Evolutionary conservation across 2,113 vertebrate genomes (phyloP).

Genomic region (Brachypodius melanocephalos): DNA sequence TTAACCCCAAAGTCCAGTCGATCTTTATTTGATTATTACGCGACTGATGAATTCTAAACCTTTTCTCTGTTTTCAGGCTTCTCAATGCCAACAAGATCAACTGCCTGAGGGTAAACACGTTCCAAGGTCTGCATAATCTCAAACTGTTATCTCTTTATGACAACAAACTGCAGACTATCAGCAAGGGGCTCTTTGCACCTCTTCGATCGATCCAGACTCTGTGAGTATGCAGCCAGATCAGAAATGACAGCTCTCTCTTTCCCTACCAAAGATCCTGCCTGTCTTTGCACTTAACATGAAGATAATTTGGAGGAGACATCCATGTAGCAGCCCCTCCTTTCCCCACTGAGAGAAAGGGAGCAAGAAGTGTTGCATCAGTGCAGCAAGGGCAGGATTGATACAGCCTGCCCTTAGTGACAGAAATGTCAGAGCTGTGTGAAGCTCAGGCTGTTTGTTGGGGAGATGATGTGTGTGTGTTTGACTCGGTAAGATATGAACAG

Average conservation of each 20-base stretch:
- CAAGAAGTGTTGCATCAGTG: background rate
- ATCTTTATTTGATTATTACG: background rate
- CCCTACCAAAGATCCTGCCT: background rate
- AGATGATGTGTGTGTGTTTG: background rate
- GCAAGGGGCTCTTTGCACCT: slow-evolving; percentile 92
- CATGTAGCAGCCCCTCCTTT: background rate
- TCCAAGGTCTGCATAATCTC: slow-evolving; percentile 97
- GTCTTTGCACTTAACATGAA: background rate
- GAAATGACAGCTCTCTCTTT: background rate
- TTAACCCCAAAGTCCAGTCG: background rate
- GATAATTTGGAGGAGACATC: background rate
- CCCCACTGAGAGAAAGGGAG: background rate
- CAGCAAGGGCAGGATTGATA: background rate
- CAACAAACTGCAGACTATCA: slow-evolving; percentile 98
- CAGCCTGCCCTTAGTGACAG: background rate
- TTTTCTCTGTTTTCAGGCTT: slow-evolving; percentile 79
- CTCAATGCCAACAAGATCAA: slow-evolving; percentile 99
- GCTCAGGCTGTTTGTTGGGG: background rate
- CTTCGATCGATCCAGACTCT: slow-evolving; percentile 96
- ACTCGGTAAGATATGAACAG: background rate
- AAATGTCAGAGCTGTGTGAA: background rate
- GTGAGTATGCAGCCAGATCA: slow-evolving; percentile 77
- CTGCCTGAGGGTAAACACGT: slow-evolving; percentile 95
- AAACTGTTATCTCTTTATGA: slow-evolving; percentile 96
- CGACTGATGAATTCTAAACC: background rate